These are phyloP conservation scores for Ramphastos sulfuratus DNA, from an alignment of 2,113 vertebrate species.

Conservation along the genomic window DNA sequence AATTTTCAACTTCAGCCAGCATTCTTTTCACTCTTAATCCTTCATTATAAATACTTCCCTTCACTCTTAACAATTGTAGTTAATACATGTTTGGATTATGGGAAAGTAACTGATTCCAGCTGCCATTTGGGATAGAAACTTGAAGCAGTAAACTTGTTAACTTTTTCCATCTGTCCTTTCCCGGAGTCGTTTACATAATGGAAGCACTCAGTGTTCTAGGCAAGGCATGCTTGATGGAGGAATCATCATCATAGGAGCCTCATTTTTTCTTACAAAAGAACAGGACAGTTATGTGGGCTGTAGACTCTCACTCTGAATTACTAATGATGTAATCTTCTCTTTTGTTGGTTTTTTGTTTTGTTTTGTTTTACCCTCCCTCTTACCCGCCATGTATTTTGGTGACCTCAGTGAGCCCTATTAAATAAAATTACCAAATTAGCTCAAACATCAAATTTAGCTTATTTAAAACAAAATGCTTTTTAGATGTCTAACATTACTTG, in stretches of 20 bases:
- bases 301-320: background rate
- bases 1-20: background rate
- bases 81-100: background rate
- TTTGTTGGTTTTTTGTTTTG: background rate
- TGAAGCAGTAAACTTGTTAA: background rate
- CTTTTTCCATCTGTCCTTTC: background rate
- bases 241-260: background rate
- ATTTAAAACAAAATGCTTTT: background rate
- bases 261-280: background rate
- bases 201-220: background rate
- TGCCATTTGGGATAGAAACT: background rate
- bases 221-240: background rate
- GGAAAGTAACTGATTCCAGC: background rate
- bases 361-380: accelerated
- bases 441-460: background rate
- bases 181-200: background rate
- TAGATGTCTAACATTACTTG: background rate
- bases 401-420: background rate
- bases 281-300: background rate
- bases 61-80: background rate
- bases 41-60: background rate
- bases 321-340: background rate
- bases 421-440: background rate
- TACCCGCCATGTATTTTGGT: background rate
- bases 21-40: background rate